phyloP scores from a whole-genome alignment of 2,888 invertebrate genomes.

The Netelia inedita region DNA sequence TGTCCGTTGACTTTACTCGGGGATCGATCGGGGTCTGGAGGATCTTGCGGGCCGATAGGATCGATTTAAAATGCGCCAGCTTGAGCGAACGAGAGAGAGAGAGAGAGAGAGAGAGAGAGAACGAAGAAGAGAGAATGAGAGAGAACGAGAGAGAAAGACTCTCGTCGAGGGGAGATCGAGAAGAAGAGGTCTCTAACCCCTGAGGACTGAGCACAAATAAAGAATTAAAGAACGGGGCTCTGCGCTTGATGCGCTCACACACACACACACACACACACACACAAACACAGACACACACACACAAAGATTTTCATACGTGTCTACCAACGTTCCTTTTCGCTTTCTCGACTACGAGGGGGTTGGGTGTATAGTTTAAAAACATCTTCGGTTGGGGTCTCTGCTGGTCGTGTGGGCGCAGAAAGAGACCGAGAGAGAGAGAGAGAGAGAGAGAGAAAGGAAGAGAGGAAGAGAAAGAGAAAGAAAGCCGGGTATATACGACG shows the following conservation, averaged over 20 bases:
- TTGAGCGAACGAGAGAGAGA: slow-evolving; percentile 40
- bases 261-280: slow-evolving; percentile 10
- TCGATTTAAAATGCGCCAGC: slow-evolving; percentile 76
- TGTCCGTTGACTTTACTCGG: slow-evolving; percentile 62
- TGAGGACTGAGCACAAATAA: slow-evolving; percentile 81
- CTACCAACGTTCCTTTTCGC: slow-evolving; percentile 48
- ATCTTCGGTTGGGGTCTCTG: slow-evolving; percentile 76
- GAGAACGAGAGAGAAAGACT: slow-evolving; percentile 64
- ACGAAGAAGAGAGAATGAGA: slow-evolving; percentile 66
- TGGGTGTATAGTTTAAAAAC: slow-evolving; percentile 81
- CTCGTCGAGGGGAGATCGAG: slow-evolving; percentile 53
- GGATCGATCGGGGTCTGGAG: slow-evolving; percentile 61
- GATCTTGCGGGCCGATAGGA: slow-evolving; percentile 66
- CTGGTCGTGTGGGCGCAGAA: slow-evolving; percentile 77
- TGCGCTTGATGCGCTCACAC: slow-evolving; percentile 58
- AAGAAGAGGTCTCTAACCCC: slow-evolving; percentile 80
- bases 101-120: slow-evolving; percentile 1
- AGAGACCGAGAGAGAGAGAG: slow-evolving; percentile 45
- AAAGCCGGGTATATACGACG: slow-evolving; percentile 66
- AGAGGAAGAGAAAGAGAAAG: slow-evolving; percentile 40
- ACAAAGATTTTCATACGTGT: not conserved
- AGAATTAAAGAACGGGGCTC: slow-evolving; percentile 68
- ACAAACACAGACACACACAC: not conserved
- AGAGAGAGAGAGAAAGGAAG: slow-evolving; percentile 44
- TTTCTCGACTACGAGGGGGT: slow-evolving; percentile 51